A percentile compares a stretch with the other conserved stretches of the same genome.
These are phyloP conservation scores for Metopolophium dirhodum DNA, from an alignment of 1,140 invertebrate genomes.

Conservation along the genomic window DNA sequence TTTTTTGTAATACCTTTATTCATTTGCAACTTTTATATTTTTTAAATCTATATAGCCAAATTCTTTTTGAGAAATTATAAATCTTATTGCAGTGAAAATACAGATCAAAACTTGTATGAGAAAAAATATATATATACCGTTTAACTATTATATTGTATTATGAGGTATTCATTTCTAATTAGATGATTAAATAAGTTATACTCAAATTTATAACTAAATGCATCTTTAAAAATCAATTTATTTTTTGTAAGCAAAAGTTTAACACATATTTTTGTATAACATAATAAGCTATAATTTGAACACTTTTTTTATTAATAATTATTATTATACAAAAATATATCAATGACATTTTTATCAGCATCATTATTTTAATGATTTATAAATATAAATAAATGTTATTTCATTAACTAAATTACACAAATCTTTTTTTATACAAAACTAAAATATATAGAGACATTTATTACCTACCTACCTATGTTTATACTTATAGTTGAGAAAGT, in stretches of 20 bases:
- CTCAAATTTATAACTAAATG: neutral
- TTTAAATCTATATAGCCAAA: neutral
- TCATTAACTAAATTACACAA: neutral
- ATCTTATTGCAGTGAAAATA: neutral
- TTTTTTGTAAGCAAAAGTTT: neutral
- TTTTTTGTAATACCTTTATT: neutral
- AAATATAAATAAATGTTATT: neutral
- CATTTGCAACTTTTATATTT: neutral
- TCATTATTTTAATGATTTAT: neutral
- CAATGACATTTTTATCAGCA: neutral
- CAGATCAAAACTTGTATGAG: neutral
- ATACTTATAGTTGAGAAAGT: too few species aligned
- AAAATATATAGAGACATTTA: neutral
- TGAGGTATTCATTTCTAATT: neutral
- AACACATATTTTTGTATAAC: too few species aligned
- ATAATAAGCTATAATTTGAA: too few species aligned
- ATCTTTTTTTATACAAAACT: neutral
- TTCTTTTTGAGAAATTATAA: neutral
- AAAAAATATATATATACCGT: neutral
- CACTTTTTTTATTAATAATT: too few species aligned
- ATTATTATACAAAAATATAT: neutral
- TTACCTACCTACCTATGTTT: neutral
- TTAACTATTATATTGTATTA: neutral
- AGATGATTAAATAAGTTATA: neutral
- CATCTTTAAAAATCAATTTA: neutral